Evolutionary conservation across 2,797 vertebrate species (phyloP), one percentile per base, ranked within the genome.

Genomic region (Denticeps clupeoides): DNA sequence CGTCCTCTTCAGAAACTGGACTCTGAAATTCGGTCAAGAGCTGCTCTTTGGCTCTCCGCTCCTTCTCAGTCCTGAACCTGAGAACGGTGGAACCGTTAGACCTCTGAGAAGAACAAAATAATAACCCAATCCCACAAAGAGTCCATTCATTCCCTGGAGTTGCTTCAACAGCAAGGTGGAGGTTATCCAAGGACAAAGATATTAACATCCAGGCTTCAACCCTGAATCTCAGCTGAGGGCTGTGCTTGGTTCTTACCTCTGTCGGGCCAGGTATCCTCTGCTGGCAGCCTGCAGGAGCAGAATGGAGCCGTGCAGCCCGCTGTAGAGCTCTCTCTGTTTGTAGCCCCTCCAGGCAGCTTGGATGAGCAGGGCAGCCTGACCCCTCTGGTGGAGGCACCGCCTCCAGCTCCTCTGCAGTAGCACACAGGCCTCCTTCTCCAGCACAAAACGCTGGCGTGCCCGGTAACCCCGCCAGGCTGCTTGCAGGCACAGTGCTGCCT

Each of bases 361-460:
- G 55, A 98, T 87, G 40, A 83, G 75, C 40, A 79, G 12, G 6
- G 91, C 89, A 0, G 95, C 91, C 0, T 41, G 4, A 1, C 79
- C 74, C 37, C 80, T 83, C 1, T 56, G 71, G 27, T 41, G 57
- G n/a, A 51, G 45, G 26, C 64, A 67, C 23, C 70, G 66, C 63
- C 84, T 82, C 90, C 91, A 96, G 12, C 67, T 72, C 54, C 64
- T 87, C 77, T 99, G 95, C 47, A 97, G 85, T 43, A 89, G 64
- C 7, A 82, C 28, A n/a, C 81, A 79, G 1, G 93, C 88, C 4
- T 76, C 56, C 18, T 71, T 85, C 71, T 85, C 79, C 56, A 79
- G 80, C 55, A 80, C 64, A 60, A 87, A 86, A 38, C 65, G 75
- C 4, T 75, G 81, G 24, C 89, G 79, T 53, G 74, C 80, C 58